A percentile compares a stretch with the other conserved stretches of the same genome.
Conservation (phyloP, 1,140 invertebrate species). For the Cephus cinctus region DNA sequence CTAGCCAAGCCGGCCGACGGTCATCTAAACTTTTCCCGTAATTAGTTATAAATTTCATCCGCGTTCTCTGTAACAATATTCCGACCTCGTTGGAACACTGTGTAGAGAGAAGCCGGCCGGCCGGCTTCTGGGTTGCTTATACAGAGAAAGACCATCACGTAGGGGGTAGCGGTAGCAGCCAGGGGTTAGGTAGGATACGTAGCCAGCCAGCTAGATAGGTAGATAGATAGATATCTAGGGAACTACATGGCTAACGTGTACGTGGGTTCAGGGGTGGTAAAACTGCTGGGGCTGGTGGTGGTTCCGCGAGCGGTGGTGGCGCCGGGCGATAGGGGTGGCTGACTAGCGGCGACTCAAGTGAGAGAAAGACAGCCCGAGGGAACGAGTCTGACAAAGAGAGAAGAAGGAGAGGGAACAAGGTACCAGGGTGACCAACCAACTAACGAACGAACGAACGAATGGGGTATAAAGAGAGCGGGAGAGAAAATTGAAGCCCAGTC, state of each 20-base stretch:
- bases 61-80: constrained; percentile 46
- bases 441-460: constrained; percentile 46
- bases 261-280: not conserved
- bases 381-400: constrained; percentile 3
- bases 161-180: constrained; percentile 9
- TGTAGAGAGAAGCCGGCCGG: constrained; percentile 1
- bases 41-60: constrained; percentile 54
- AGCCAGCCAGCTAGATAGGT: constrained; percentile 8
- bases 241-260: not conserved
- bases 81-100: constrained; percentile 20
- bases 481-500: constrained; percentile 50
- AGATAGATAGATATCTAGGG: constrained; percentile 5
- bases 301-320: not conserved
- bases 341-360: no score
- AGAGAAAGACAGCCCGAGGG: constrained; percentile 4
- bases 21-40: constrained; percentile 51
- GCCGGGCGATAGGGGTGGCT: no score
- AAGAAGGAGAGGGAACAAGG: constrained; percentile 25
- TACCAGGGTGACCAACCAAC: constrained; percentile 32
- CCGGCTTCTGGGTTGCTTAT: no score
- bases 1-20: constrained; percentile 34
- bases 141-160: constrained; percentile 1
- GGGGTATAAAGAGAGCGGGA: constrained; percentile 53
- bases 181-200: constrained; percentile 10
- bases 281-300: not conserved